phyloP scores from a whole-genome alignment of 1,140 invertebrate genomes.

The Micrasema minimum region DNA sequence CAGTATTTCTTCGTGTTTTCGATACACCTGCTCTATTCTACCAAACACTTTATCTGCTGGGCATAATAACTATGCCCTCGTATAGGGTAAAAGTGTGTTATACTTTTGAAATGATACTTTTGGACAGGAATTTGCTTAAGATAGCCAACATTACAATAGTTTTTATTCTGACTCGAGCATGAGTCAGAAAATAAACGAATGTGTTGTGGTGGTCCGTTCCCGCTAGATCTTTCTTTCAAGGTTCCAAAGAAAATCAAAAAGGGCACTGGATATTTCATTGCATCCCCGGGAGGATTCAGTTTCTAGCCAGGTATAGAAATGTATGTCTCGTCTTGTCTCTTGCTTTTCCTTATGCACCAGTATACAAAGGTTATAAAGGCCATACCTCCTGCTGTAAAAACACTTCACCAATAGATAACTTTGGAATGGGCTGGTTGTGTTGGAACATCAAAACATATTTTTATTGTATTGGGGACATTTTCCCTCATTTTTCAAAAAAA shows the following conservation, averaged over 20 bases:
- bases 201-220: not conserved
- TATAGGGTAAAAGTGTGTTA: no score
- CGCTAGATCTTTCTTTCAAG: no score
- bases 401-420: not conserved
- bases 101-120: no score
- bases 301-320: not conserved
- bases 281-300: not conserved
- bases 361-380: not conserved
- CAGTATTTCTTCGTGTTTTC: no score
- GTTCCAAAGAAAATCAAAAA: no score
- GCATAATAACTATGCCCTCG: no score
- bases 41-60: no score
- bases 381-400: not conserved
- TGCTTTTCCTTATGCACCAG: not conserved
- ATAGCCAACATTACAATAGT: not conserved
- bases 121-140: no score
- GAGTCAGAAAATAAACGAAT: not conserved
- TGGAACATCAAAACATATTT: conserved; percentile 3
- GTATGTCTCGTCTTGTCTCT: not conserved
- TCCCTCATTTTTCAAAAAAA: not conserved
- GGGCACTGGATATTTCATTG: not conserved
- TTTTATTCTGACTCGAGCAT: not conserved
- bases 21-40: no score
- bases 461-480: not conserved
- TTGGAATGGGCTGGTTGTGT: not conserved